Evolutionary conservation across 2,888 invertebrate species (phyloP).

Genomic region (Stramonita haemastoma): DNA sequence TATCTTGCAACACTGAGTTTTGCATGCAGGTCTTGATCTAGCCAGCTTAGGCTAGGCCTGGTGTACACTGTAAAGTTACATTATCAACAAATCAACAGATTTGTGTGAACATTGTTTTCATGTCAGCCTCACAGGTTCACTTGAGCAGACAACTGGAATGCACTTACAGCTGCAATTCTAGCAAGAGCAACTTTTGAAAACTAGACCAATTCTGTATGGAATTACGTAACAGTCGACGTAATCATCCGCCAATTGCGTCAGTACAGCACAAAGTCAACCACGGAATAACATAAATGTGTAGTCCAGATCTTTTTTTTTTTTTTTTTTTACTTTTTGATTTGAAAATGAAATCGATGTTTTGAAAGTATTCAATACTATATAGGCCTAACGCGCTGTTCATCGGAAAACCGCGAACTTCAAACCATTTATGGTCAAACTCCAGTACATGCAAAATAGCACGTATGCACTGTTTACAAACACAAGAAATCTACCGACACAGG

Average conservation of each 20-base stretch:
- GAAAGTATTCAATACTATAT: too few species aligned
- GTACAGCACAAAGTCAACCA: too few species aligned
- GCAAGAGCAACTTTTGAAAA: not conserved
- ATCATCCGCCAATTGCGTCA: too few species aligned
- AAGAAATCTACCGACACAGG: not conserved
- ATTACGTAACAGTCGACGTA: not conserved
- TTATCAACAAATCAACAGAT: not conserved
- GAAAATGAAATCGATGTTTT: too few species aligned
- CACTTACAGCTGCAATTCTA: not conserved
- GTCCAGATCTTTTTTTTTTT: too few species aligned
- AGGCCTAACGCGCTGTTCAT: too few species aligned
- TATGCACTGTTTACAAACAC: not conserved
- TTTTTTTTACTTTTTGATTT: too few species aligned
- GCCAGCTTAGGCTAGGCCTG: not conserved
- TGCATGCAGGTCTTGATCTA: not conserved
- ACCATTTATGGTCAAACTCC: not conserved
- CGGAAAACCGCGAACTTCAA: constrained; percentile 15
- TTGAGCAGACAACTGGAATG: not conserved
- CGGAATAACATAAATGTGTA: too few species aligned
- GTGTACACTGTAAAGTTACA: not conserved
- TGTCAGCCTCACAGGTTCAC: not conserved
- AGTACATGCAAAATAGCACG: not conserved
- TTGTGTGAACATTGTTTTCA: not conserved
- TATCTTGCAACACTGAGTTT: not conserved
- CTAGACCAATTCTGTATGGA: not conserved